Base-by-base conservation (phyloP, 2,797 vertebrate species). In the Pteronotus mesoamericanus region DNA sequence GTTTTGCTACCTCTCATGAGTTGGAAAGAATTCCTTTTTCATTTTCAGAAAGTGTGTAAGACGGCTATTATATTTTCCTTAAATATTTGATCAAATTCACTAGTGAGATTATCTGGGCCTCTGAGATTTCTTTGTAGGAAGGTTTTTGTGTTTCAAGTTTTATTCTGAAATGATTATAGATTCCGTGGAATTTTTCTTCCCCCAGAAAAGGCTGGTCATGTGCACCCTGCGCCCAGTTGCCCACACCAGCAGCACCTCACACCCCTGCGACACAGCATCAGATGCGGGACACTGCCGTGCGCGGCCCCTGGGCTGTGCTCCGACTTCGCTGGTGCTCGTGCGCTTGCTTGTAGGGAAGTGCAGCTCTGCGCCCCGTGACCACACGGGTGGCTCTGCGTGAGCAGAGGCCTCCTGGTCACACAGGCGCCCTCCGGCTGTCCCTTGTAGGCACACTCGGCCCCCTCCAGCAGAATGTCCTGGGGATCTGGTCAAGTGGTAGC, bases 121-220 rank as follows among this genome's bases (percentile, higher is more conserved):
- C n/a, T 24, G 15, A 9, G 14, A 12, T 48, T 37, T 88, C 71
- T 37, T 75, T 46, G 51, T 34, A 44, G 22, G 21, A 46, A 46
- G 14, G 29, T 72, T 72, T 57, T n/a, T 53, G 4, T 0, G 21
- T 53, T 55, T 44, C 16, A 0, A 22, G 11, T n/a, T 72, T 72
- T 57, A 39, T 29, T 55, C 69, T 53, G 64, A 55, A 39, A 53
- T 32, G 53, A 22, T 26, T 55, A 4, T 42, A 86, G 8, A 84
- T 66, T 64, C 10, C 11, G 3, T 11, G 11, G 37, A 24, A 4
- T 29, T 68, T 48, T 24, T 22, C 57, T 44, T n/a, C n/a, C n/a
- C n/a, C n/a, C 42, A 34, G 37, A 72, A 3, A 0, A 0, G 29
- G 21, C 46, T 57, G 69, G 15, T 19, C 15, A 3, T 5, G 1